Evolutionary conservation across 2,888 invertebrate genomes (phyloP), one percentile per base, ranked within the genome.

Genomic region (Pseudococcus longispinus): DNA sequence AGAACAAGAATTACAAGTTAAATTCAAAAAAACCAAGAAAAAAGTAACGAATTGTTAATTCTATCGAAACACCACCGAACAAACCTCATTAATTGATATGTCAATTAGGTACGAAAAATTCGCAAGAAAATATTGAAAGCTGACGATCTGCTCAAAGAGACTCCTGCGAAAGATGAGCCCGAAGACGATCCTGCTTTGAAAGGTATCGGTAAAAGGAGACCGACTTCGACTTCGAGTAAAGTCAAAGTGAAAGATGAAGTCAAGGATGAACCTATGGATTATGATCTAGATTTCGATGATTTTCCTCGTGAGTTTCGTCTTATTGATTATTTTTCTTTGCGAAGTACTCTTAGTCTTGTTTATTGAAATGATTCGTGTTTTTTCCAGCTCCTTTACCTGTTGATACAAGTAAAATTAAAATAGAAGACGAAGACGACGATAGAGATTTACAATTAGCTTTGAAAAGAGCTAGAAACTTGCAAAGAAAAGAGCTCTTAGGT

Each of bases 21-120:
- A 95, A 91, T 97, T 98, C 91, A 98, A 97, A 91, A 97, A 97
- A 90, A 93, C 95, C 84, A 97, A 96, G 91, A 95, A 93, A 89
- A 82, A 65, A 26, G 82, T 88, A 65, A 15, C 37, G 9, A 11
- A 20, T 37, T 42, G n/a, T 80, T n/a, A 5, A 51, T 83, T 23
- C 51, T 29, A 51, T 46, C 18, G n/a, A 55, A 29, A 1, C 3
- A 11, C 0, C n/a, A 9, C n/a, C n/a, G 46, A 23, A 70, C 11
- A 13, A 29, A 77, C 29, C 83, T 87, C 32, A 82, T 84, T 26
- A 23, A 26, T 80, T 84, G 32, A 29, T 83, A n/a, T 87, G 88
- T 88, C 88, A 88, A 88, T 74, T 88, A 92, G 90, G 90, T 92
- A 0, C 92, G 94, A 85, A 96, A 95, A 90, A 92, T 95, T 29